Percentiles rank a stretch among this genome's conserved stretches.
Conservation (phyloP, 2,113 vertebrate species). For the Thunnus maccoyii region DNA sequence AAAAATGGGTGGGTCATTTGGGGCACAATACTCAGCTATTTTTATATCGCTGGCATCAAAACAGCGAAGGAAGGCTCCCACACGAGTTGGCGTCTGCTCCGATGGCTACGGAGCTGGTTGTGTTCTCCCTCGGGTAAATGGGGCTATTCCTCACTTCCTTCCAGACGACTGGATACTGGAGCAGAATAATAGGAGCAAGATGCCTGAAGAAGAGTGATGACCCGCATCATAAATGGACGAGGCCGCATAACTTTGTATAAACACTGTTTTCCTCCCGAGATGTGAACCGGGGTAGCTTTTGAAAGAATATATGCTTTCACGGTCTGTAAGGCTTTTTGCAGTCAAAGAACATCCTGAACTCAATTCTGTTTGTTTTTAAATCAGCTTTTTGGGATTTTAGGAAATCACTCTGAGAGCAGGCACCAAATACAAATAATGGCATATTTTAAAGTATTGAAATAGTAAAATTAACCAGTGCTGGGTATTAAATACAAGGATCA, state of each 20-base stretch:
- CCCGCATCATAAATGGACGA: conserved; percentile 25
- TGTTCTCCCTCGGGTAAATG: conserved; percentile 1
- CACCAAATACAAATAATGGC: too few species aligned
- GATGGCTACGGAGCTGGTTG: conserved; percentile 9
- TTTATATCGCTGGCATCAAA: not conserved
- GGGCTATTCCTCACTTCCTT: conserved; percentile 31
- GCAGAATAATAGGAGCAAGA: conserved; percentile 28
- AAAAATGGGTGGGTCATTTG: not conserved
- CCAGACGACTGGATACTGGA: conserved; percentile 28
- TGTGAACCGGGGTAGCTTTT: not conserved
- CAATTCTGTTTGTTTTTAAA: not conserved
- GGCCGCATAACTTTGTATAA: not conserved
- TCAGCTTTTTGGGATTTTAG: not conserved
- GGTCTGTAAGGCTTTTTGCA: not conserved
- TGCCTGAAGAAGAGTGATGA: conserved; percentile 32
- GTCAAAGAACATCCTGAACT: conserved; percentile 15
- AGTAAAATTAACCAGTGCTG: too few species aligned
- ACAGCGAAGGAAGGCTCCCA: not conserved
- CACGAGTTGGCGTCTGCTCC: not conserved
- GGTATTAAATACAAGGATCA: too few species aligned
- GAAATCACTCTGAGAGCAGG: too few species aligned
- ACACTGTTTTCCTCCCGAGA: not conserved
- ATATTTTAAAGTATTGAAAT: too few species aligned
- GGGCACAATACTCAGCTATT: not conserved
- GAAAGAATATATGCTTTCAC: not conserved